Conservation (phyloP, 2,888 invertebrate genomes). For the Plebejus argus region DNA sequence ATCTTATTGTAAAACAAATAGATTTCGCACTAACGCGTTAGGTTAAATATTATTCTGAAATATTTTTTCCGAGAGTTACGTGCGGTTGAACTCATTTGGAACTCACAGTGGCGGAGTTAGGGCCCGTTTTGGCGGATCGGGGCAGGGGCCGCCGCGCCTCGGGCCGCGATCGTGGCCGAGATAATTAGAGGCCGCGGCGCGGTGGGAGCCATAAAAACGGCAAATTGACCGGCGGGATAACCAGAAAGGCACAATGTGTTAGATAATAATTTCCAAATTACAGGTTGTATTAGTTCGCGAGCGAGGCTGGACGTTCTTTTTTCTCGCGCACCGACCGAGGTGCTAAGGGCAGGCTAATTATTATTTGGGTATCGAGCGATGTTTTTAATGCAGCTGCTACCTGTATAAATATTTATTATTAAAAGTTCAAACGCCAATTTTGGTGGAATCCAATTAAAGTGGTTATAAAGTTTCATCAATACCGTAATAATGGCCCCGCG, state of each 20-base stretch:
- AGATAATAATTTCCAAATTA: conserved; percentile 82
- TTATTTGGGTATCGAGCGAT: conserved; percentile 78
- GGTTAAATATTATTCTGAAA: conserved; percentile 71
- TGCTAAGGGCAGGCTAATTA: conserved; percentile 81
- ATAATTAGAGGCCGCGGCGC: conserved; percentile 79
- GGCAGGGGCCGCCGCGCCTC: conserved; percentile 60
- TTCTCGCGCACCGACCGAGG: conserved; percentile 73
- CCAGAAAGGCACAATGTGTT: conserved; percentile 82
- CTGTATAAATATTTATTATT: conserved; percentile 81
- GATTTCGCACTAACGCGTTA: conserved; percentile 71
- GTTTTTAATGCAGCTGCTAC: conserved; percentile 80
- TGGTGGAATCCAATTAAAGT: conserved; percentile 69
- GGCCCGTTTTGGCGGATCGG: conserved; percentile 44
- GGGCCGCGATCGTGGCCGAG: conserved; percentile 75
- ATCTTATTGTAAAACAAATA: conserved; percentile 75
- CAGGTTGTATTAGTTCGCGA: conserved; percentile 78
- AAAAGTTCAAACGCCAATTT: conserved; percentile 74
- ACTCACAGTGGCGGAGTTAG: conserved; percentile 46
- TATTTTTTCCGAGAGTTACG: conserved; percentile 58
- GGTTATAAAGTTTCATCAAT: conserved; percentile 53
- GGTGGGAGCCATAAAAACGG: conserved; percentile 81
- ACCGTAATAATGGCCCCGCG: conserved; percentile 43
- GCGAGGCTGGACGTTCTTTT: conserved; percentile 70
- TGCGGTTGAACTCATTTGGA: conserved; percentile 43
- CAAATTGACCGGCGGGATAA: conserved; percentile 82